Evolutionary conservation across 2,797 vertebrate species (phyloP), one percentile per base, ranked within the genome.

Genomic region (Chloroceryle amazona): DNA sequence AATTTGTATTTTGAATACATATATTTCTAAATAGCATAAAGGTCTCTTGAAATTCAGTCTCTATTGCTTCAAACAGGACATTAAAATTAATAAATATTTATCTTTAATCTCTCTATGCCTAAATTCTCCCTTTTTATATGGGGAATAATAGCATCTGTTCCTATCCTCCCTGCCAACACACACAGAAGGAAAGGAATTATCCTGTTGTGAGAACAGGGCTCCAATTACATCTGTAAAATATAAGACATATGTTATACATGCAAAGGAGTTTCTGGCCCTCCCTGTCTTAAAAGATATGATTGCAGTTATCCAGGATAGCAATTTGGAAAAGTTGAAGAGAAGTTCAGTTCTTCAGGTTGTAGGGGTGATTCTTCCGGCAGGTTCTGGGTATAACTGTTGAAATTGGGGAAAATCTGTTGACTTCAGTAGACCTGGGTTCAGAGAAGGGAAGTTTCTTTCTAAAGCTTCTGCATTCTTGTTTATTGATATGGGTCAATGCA

Each of bases 71-170:
- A 91, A 88, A 88, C 49, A 88, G 75, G 72, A 93, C 14, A 55
- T 71, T 83, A 26, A 75, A 54, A 82, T 68, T 23, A 74, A 68
- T 86, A 95, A 95, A 91, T 91, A 95, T 94, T 95, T 94, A 61
- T 78, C 72, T 73, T 68, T 61, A 78, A 28, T 89, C 17, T 60
- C 55, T 83, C 55, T 76, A 15, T 85, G 47, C 20, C 67, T 68
- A 63, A 92, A 65, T 81, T 86, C 4, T 14, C 33, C 33, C 35
- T 86, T 84, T 76, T 92, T 76, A 37, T 52, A 10, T 26, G 28
- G 18, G 15, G 51, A 90, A 60, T 81, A 51, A 73, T 37, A 67
- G 6, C 58, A 86, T 94, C 29, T 72, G 70, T 72, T 41, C 31
- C 54, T 66, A 7, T 29, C 20, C 5, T 79, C 37, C 31, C 54